Percentiles rank a stretch among this genome's conserved stretches.
Evolutionary conservation across 2,888 invertebrate genomes (phyloP).

Genomic region (Agonopterix heracliana): DNA sequence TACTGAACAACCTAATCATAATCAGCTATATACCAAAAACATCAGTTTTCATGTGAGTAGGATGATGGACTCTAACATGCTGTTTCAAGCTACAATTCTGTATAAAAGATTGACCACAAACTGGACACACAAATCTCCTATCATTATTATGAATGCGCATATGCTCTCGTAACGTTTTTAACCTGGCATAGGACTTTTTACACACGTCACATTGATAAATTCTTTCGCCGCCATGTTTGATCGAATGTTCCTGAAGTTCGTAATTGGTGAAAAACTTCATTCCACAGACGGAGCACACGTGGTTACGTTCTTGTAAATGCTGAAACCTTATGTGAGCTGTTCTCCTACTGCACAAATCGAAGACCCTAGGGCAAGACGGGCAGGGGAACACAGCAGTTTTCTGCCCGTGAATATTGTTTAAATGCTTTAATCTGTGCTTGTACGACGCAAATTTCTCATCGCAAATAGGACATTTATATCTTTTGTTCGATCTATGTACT

Average conservation of each 20-base stretch:
- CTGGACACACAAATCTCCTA: conserved; percentile 53
- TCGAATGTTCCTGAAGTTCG: conserved; percentile 71
- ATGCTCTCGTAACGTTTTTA: conserved; percentile 64
- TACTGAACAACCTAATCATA: neutral
- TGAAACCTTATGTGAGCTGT: conserved; percentile 60
- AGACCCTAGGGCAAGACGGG: conserved; percentile 58
- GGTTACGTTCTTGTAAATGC: conserved; percentile 65
- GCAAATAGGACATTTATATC: conserved; percentile 67
- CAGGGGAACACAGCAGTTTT: conserved; percentile 61
- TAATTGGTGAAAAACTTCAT: conserved; percentile 75
- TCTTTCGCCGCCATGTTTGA: conserved; percentile 71
- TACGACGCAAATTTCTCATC: conserved; percentile 64
- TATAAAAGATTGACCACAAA: conserved; percentile 61
- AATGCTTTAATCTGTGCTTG: conserved; percentile 57
- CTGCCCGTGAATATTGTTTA: conserved; percentile 54
- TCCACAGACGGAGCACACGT: conserved; percentile 66
- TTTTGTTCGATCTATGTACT: conserved; percentile 53
- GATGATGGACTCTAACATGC: conserved; percentile 64
- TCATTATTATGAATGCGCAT: conserved; percentile 68
- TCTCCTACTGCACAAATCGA: conserved; percentile 58
- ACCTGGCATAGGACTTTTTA: conserved; percentile 62
- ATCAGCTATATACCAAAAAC: conserved; percentile 6
- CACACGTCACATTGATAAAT: conserved; percentile 74
- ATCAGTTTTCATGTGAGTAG: conserved; percentile 44
- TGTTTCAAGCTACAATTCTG: conserved; percentile 66